A percentile compares a stretch with the other conserved stretches of the same genome.
Evolutionary conservation across 2,888 invertebrate genomes (phyloP).

Genomic region (Papilio elwesi): DNA sequence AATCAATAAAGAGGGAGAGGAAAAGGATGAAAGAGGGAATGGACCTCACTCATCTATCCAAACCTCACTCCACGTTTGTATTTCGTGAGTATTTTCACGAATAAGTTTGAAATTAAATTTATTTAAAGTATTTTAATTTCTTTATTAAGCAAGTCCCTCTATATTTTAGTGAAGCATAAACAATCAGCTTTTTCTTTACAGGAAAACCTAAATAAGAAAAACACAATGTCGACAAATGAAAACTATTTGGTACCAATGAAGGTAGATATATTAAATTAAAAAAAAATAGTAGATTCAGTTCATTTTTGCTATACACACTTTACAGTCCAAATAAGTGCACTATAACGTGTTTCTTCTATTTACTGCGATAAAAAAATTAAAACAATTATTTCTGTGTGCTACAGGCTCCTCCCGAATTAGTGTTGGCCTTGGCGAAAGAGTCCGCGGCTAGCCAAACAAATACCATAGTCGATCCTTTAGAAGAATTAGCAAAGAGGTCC

Average conservation of each 20-base stretch:
- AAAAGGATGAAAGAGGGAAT: not conserved
- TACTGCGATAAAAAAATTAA: not conserved
- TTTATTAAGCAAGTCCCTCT: not conserved
- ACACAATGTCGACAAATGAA: conserved; percentile 26
- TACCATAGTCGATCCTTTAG: conserved; percentile 47
- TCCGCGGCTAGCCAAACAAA: conserved; percentile 55
- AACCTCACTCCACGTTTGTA: no score
- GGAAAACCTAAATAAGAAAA: conserved; percentile 38
- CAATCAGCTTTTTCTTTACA: conserved; percentile 32
- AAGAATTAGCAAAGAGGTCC: conserved; percentile 51
- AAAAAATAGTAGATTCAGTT: no score
- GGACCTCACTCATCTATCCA: no score
- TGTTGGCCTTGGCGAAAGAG: conserved; percentile 59
- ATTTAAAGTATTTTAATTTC: not conserved
- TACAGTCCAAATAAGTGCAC: no score
- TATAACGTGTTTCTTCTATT: not conserved
- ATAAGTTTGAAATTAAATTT: no score
- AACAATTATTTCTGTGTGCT: not conserved
- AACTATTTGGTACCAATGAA: conserved; percentile 43
- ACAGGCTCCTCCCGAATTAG: conserved; percentile 66
- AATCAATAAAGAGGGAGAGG: not conserved
- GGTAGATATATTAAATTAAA: conserved; percentile 40
- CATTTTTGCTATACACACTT: no score
- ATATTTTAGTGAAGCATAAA: not conserved
- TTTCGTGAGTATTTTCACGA: no score